Evolutionary conservation across 2,113 vertebrate species (phyloP), one percentile per base, ranked within the genome.

Genomic region (Paratilapia polleni): DNA sequence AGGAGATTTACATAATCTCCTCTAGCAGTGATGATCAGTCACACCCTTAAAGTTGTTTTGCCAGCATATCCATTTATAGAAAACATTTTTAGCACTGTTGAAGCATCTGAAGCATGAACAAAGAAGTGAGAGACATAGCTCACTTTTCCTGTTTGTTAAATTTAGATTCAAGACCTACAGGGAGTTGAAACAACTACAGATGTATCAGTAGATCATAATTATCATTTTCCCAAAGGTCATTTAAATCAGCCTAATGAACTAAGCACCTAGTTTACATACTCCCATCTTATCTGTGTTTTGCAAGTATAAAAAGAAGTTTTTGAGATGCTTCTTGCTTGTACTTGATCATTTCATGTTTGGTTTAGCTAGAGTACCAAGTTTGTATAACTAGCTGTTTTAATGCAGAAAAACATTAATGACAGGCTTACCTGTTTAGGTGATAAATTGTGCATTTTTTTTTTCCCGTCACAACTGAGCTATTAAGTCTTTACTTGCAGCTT

Each of bases 111-210:
- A 26, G 11, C 38, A 13, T 31, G 38, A 88, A 84, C 28, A 85
- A 56, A 84, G 34, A 49, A 54, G 28, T 38, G 36, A 61, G 34
- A 82, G 77, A 47, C 24, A 76, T 22, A 36, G 54, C 83, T 41
- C n/a, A 57, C 47, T 24, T 78, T 83, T 90, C 64, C 56, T 59
- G 80, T 89, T 88, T 78, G 0, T 66, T 90, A 82, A 38, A 73
- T 79, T 66, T 66, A 85, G 60, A 77, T 56, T 12, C 4, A 15
- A 58, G 15, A 36, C 52, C 13, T 57, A 47, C 6, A 56, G 22
- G 17, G 57, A 59, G 3, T 26, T 77, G 24, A 62, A 82, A 78
- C 36, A 11, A 26, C 54, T 28, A 36, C 8, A 34, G n/a, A 49
- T 36, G 20, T 10, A 22, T 38, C 1, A 38, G 43, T 31, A 19